phyloP scores from a whole-genome alignment of 1,140 invertebrate species.

The Brachystomella parvula region DNA sequence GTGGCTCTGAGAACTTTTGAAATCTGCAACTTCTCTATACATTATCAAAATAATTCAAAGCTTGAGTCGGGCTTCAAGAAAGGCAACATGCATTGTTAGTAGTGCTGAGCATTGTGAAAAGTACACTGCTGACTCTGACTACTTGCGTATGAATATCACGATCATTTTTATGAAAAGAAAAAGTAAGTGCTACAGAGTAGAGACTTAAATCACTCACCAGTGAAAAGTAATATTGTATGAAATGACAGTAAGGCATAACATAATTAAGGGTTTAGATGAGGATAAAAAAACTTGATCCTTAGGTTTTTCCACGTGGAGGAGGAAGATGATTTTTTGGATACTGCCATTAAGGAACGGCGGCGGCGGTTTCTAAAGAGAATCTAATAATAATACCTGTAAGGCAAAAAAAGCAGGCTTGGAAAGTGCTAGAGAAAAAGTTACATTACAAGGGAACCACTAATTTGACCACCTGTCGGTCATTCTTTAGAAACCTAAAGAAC shows the following conservation, averaged over 20 bases:
- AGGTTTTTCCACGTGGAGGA: not conserved
- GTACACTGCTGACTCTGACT: not conserved
- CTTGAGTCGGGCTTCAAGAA: no score
- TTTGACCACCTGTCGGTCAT: conserved; percentile 38
- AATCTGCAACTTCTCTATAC: not conserved
- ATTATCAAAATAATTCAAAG: not conserved
- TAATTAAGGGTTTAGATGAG: conserved; percentile 27
- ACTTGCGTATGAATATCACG: not conserved
- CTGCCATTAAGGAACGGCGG: not conserved
- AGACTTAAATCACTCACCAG: conserved; percentile 1
- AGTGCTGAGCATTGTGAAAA: not conserved
- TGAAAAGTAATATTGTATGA: not conserved
- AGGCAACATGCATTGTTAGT: not conserved
- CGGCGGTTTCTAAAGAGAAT: not conserved
- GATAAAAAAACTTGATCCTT: conserved; percentile 7
- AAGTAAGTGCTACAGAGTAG: not conserved
- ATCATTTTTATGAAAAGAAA: not conserved
- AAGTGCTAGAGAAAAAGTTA: conserved; percentile 17
- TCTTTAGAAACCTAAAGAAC: conserved; percentile 3
- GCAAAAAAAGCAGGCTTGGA: not conserved
- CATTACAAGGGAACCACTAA: conserved; percentile 38
- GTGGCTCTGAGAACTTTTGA: not conserved
- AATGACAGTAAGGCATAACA: conserved; percentile 22
- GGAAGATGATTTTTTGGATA: not conserved
- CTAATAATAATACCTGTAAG: not conserved